Conservation (phyloP, 1,140 invertebrate species). For the Drosophila pseudoananassae region DNA sequence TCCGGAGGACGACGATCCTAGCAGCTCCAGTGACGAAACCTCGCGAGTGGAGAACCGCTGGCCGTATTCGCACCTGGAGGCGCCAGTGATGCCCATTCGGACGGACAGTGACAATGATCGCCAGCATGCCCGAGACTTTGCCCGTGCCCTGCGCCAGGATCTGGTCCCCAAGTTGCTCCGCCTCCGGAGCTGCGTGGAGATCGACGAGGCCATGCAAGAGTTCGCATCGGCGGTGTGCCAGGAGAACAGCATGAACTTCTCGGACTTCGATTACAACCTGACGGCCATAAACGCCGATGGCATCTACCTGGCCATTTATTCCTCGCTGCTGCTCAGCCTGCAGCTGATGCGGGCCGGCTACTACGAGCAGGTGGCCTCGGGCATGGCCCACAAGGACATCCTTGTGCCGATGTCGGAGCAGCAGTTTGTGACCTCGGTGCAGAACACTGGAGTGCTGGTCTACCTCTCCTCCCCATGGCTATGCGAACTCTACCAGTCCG, state of each 20-base stretch:
- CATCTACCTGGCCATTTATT: constrained; percentile 95
- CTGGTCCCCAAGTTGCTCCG: constrained; percentile 88
- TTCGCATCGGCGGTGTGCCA: constrained; percentile 96
- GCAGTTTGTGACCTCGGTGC: constrained; percentile 95
- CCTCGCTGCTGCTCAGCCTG: constrained; percentile 92
- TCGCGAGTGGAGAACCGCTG: constrained; percentile 80
- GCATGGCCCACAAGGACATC: constrained; percentile 78
- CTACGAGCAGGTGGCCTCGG: constrained; percentile 86
- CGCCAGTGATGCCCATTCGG: constrained; percentile 76
- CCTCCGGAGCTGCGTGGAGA: constrained; percentile 85
- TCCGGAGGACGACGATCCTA: constrained; percentile 86
- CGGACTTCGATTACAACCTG: constrained; percentile 85
- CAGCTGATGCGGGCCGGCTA: constrained; percentile 91
- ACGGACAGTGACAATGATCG: constrained; percentile 81
- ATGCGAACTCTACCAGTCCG: constrained; percentile 94
- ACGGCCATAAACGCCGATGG: constrained; percentile 98
- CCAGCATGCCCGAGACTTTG: constrained; percentile 81
- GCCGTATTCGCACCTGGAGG: constrained; percentile 82
- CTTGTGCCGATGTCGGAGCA: constrained; percentile 88
- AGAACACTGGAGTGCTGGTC: constrained; percentile 94
- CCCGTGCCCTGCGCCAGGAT: constrained; percentile 85
- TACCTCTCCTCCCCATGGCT: constrained; percentile 96
- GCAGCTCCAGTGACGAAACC: constrained; percentile 80
- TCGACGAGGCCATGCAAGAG: constrained; percentile 95
- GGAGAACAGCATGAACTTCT: constrained; percentile 87